Evolutionary conservation across 2,888 invertebrate genomes (phyloP), one percentile per base, ranked within the genome.

Genomic region (Tigriopus californicus): DNA sequence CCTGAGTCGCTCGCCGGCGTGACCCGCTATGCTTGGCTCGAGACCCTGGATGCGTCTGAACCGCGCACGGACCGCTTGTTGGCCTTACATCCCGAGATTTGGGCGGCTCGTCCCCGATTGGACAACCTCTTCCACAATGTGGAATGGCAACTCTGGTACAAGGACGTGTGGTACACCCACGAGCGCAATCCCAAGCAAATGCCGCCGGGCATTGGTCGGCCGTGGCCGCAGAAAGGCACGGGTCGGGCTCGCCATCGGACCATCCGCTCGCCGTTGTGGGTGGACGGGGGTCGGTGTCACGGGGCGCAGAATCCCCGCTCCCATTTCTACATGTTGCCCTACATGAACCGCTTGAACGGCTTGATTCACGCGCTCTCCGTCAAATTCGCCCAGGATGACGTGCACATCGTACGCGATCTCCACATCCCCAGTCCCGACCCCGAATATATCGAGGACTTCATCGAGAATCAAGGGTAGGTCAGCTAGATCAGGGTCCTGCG

Each of bases 201-300:
- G 60, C 74, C 80, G 53, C 94, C 94, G 42, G 89, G 92, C 58
- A 90, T 90, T 0, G 76, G 78, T 25, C 97, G 98, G 67, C 97
- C 97, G 0, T 95, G 94, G 92, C 89, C 88, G 1, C 98, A 98
- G 69, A 98, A 98, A 73, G 91, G 92, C 22, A 68, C 77, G 33
- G 98, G 98, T 0, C 77, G 79, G 64, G 86, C 97, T 1, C 79
- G 97, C 48, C 94, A 94, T 68, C 91, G 94, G 13, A 90, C 89
- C 12, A 86, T 87, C 61, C 77, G 91, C 61, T 88, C 94, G 1
- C 60, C 60, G 1, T 13, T 60, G 20, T 94, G 81, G 73, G 76
- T 75, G 63, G 81, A 83, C 0, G 91, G 95, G 67, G 95, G 91
- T 51, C 69, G 82, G 51, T 79, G 80, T 5, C 88, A 92, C 68